These are phyloP conservation scores for Rhynchophorus ferrugineus DNA, from an alignment of 1,140 invertebrate genomes.

Conservation along the genomic window DNA sequence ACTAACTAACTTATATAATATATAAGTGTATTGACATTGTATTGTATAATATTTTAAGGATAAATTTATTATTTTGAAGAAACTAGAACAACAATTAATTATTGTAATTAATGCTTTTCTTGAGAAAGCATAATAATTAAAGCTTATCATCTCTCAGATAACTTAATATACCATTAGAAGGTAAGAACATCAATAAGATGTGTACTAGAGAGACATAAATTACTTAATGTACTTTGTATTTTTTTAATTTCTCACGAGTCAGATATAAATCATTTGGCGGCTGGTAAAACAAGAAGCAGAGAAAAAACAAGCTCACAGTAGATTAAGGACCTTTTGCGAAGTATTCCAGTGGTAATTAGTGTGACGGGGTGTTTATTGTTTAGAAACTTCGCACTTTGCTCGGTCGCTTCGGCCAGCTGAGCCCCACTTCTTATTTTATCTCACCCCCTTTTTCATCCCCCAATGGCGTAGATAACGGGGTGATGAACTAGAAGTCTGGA, in stretches of 20 bases:
- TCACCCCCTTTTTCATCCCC: constrained; percentile 7
- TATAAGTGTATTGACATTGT: no score
- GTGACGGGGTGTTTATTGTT: constrained; percentile 32
- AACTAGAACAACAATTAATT: no score
- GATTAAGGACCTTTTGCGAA: constrained; percentile 27
- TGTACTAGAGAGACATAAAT: no score
- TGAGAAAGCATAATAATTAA: no score
- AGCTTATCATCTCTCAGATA: no score
- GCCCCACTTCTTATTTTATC: constrained; percentile 23
- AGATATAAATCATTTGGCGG: constrained; percentile 20
- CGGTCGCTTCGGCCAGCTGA: constrained; percentile 22
- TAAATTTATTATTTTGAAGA: no score
- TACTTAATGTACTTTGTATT: no score
- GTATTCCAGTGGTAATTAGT: constrained; percentile 32
- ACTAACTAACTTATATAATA: no score
- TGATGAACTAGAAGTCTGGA: constrained; percentile 2
- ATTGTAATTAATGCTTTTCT: no score
- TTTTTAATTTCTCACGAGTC: constrained; percentile 15
- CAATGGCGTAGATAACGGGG: constrained; percentile 15
- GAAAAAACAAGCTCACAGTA: constrained; percentile 19
- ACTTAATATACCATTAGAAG: no score
- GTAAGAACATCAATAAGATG: no score
- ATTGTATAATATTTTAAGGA: no score
- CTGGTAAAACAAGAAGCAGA: constrained; percentile 20
- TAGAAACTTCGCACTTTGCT: constrained; percentile 34